Percentiles rank a stretch among this genome's conserved stretches.
Evolutionary conservation across 2,888 invertebrate species (phyloP).

Genomic region (Dioctria rufipes): DNA sequence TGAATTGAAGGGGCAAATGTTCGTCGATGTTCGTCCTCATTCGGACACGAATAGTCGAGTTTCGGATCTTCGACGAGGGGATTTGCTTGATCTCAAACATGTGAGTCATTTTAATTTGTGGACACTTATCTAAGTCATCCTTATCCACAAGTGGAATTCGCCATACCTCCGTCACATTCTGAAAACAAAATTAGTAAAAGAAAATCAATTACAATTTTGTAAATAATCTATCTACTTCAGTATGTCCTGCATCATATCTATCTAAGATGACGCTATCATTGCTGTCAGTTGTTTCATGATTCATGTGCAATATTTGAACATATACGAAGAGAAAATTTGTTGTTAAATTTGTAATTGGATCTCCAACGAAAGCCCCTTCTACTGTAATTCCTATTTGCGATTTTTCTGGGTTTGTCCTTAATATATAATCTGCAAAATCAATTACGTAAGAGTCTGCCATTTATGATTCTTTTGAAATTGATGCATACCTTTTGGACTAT

Average conservation of each 20-base stretch:
- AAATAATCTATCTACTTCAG: not conserved
- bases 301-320: constrained; percentile 23
- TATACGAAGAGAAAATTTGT: constrained; percentile 72
- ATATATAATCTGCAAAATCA: constrained; percentile 61
- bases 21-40: constrained; percentile 66
- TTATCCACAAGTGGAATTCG: constrained; percentile 67
- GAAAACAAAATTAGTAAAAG: not conserved
- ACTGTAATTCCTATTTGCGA: constrained; percentile 73
- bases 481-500: constrained; percentile 26
- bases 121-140: constrained; percentile 68
- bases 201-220: no score
- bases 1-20: constrained; percentile 72
- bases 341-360: constrained; percentile 73
- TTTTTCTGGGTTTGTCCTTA: constrained; percentile 65
- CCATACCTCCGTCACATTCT: constrained; percentile 63
- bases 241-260: not conserved
- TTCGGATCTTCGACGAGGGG: constrained; percentile 59
- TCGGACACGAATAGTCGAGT: constrained; percentile 64
- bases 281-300: not conserved
- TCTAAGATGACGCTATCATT: not conserved
- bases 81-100: constrained; percentile 63
- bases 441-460: constrained; percentile 56
- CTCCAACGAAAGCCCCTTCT: constrained; percentile 76
- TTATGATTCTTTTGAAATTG: not conserved
- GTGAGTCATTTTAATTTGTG: constrained; percentile 71